Evolutionary conservation across 2,113 vertebrate genomes (phyloP), one percentile per base, ranked within the genome.

Genomic region (Pterocles burchelli): DNA sequence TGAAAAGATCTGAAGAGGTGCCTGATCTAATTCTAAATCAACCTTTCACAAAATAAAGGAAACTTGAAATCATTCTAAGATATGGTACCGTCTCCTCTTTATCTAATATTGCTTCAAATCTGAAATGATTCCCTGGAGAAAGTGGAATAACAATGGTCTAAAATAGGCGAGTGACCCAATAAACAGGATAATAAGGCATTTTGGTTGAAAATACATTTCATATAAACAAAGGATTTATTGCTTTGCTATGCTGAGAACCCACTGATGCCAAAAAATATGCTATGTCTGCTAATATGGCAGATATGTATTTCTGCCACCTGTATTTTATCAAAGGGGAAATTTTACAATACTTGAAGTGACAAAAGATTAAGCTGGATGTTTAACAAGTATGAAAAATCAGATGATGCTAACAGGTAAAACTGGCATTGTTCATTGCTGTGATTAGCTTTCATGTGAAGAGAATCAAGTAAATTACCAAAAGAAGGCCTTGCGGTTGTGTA

Each of bases 11-110:
- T 93, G 70, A 62, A 72, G 73, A 93, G 85, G 66, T 92, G 76
- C 70, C 89, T 93, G 62, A 92, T 92, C 57, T 89, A 85, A 92
- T n/a, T 76, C 78, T 96, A 93, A 96, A 90, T 87, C 92, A 96
- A 59, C 61, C 88, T 87, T 96, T 92, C 73, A 92, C 20, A 61
- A 90, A 92, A 82, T 63, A 87, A 90, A 87, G 73, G 87, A 91
- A 88, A 76, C 55, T 63, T 83, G 5, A 74, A 93, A 52, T 85
- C 17, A 33, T 90, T 88, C 49, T 82, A 49, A 77, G 58, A 46
- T 75, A 74, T 43, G 45, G 14, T 34, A 49, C 2, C 8, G 49
- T n/a, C 57, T 87, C 21, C 3, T 88, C 49, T 93, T 94, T 91
- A 88, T 86, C 63, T 88, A 80, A 75, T 90, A 49, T 5, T 72